Evolutionary conservation across 1,140 invertebrate genomes (phyloP), one percentile per base, ranked within the genome.

Genomic region (Brachionus rotundiformis): DNA sequence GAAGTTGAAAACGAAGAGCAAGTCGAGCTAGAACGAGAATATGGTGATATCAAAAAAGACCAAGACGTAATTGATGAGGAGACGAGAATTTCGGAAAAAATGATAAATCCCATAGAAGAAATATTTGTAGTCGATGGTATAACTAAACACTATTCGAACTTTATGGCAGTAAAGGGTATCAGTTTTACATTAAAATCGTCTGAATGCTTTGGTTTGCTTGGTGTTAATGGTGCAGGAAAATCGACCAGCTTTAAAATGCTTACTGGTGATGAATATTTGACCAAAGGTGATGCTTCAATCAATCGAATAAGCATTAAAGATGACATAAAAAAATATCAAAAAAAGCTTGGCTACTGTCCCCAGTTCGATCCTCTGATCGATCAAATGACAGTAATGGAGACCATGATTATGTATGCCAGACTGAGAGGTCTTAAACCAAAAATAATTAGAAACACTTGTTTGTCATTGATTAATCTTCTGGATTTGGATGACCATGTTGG

Each of bases 151-250:
- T 85, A 85, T 47, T 85, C 90, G 1, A 89, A 90, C 2, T 88
- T 92, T 65, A 85, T 91, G 23, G 81, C 81, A 25, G 81, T 82
- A n/a, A 61, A 82, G 27, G 41, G 54, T 2, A 54, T 82, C 23
- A 63, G 54, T 25, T 71, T 82, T 39, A 44, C 31, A 6, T 13
- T 82, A 3, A 47, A 75, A 29, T 65, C 61, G 39, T 36, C 39
- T 6, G 92, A 96, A 89, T 96, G 94, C 85, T 96, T 96, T 87
- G 95, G 95, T 1, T 87, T 98, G 39, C 88, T 98, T 29, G 95
- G 95, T 8, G 90, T 93, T 2, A 95, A 95, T 87, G 93, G 93
- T n/a, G 93, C 93, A 33, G 92, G 92, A 4, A 93, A 94, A 88
- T 94, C 94, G 1, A 93, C 93, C 3, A 94, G 93, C 0, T 95